A percentile compares a stretch with the other conserved stretches of the same genome.
Conservation (phyloP, 2,113 vertebrate genomes). For the Takifugu flavidus region DNA sequence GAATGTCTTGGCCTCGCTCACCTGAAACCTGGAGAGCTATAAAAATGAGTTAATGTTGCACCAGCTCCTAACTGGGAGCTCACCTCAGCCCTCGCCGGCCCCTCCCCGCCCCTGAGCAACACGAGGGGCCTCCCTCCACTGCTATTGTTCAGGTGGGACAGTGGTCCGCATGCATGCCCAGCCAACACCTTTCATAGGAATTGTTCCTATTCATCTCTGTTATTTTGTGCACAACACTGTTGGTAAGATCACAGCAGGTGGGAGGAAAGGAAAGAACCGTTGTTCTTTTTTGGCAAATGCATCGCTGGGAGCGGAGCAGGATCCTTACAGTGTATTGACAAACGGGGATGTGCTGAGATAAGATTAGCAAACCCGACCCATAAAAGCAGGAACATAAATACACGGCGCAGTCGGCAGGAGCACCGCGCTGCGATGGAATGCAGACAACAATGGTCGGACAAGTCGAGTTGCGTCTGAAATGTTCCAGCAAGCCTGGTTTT, state of each 20-base stretch:
- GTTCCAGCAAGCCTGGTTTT: conserved; percentile 6
- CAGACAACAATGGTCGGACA: conserved; percentile 21
- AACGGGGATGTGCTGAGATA: conserved; percentile 22
- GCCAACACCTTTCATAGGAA: conserved; percentile 1
- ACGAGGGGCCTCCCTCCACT: conserved; percentile 2
- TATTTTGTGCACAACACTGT: no score
- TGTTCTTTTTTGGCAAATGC: no score
- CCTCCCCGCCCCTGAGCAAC: conserved; percentile 29
- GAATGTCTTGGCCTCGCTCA: not conserved
- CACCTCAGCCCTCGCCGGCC: conserved; percentile 25
- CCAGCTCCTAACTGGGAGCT: conserved; percentile 19
- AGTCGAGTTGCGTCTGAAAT: not conserved
- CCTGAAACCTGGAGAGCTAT: conserved; percentile 21
- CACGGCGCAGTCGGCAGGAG: not conserved
- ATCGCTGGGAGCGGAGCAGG: not conserved
- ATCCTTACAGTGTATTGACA: not conserved
- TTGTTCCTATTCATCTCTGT: no score
- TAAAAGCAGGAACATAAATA: not conserved
- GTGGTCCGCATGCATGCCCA: conserved; percentile 6
- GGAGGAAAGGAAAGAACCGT: no score
- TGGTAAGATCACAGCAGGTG: not conserved
- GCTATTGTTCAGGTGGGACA: conserved; percentile 30
- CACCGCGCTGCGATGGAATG: conserved; percentile 11
- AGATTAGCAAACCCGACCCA: conserved; percentile 6
- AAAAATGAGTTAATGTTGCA: conserved; percentile 64